phyloP scores from a whole-genome alignment of 2,797 vertebrate species.

The Poecilia gillii region DNA sequence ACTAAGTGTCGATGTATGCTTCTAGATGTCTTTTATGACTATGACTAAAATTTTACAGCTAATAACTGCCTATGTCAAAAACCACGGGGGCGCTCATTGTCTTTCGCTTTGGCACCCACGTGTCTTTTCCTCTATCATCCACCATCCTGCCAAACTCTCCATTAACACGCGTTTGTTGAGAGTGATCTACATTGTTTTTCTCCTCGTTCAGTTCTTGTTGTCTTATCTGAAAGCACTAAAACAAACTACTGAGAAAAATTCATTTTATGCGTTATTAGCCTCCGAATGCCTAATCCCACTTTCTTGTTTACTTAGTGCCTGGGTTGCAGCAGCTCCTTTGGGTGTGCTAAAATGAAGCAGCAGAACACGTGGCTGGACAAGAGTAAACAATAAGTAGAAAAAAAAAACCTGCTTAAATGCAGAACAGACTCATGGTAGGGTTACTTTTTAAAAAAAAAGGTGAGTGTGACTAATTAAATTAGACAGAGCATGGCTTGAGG shows the following conservation, averaged over 20 bases:
- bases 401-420: constrained; percentile 21
- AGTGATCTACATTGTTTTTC: constrained; percentile 33
- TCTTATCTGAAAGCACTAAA: background rate
- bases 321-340: constrained; percentile 30
- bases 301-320: background rate
- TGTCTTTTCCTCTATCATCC: constrained; percentile 20
- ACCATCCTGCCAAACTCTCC: constrained; percentile 30
- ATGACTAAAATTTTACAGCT: constrained; percentile 39
- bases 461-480: constrained; percentile 64
- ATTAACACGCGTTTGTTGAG: constrained; percentile 23
- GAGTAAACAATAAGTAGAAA: constrained; percentile 15
- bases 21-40: constrained; percentile 8
- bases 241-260: background rate
- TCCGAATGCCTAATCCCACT: constrained; percentile 27
- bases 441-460: constrained; percentile 42
- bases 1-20: constrained; percentile 14
- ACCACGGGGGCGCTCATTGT: constrained; percentile 46
- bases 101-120: constrained; percentile 20
- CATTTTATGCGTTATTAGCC: background rate
- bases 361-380: constrained; percentile 47
- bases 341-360: constrained; percentile 43
- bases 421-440: constrained; percentile 28
- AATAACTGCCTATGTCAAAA: constrained; percentile 39
- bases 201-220: constrained; percentile 26
- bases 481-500: constrained; percentile 62